A percentile compares a stretch with the other conserved stretches of the same genome.
phyloP scores from a whole-genome alignment of 2,113 vertebrate genomes.

The Amphilophus citrinellus region DNA sequence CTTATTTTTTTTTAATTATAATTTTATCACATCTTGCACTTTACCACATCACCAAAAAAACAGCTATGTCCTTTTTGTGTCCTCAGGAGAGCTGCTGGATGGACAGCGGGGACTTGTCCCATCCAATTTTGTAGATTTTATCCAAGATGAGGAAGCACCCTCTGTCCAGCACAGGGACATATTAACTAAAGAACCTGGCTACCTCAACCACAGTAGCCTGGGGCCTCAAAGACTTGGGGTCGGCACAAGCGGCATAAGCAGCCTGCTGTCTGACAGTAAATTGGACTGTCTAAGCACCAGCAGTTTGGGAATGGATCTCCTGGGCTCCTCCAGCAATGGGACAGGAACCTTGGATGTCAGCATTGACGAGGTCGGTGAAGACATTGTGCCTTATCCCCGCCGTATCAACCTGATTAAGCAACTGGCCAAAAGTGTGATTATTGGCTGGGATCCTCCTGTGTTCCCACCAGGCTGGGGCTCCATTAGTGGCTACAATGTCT shows the following conservation, averaged over 20 bases:
- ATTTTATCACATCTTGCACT: neutral
- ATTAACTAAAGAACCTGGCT: slow-evolving; percentile 84
- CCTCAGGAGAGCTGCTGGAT: slow-evolving; percentile 93
- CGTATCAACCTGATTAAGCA: slow-evolving; percentile 98
- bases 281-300: slow-evolving; percentile 76
- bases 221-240: slow-evolving; percentile 66
- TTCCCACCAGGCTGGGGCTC: slow-evolving; percentile 92
- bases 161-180: slow-evolving; percentile 74
- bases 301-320: slow-evolving; percentile 82
- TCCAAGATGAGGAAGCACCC: slow-evolving; percentile 87
- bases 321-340: slow-evolving; percentile 82
- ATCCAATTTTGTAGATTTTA: slow-evolving; percentile 97
- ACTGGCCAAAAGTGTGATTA: slow-evolving; percentile 97
- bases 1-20: neutral
- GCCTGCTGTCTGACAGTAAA: slow-evolving; percentile 79
- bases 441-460: slow-evolving; percentile 95
- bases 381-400: slow-evolving; percentile 98
- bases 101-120: slow-evolving; percentile 96
- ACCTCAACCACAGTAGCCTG: slow-evolving; percentile 86
- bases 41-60: neutral
- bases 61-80: slow-evolving; percentile 10
- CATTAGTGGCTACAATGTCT: slow-evolving; percentile 92
- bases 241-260: slow-evolving; percentile 70
- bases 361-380: slow-evolving; percentile 94
- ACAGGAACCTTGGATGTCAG: slow-evolving; percentile 88